These are phyloP conservation scores for Troides aeacus DNA, from an alignment of 2,888 invertebrate species.

Conservation along the genomic window DNA sequence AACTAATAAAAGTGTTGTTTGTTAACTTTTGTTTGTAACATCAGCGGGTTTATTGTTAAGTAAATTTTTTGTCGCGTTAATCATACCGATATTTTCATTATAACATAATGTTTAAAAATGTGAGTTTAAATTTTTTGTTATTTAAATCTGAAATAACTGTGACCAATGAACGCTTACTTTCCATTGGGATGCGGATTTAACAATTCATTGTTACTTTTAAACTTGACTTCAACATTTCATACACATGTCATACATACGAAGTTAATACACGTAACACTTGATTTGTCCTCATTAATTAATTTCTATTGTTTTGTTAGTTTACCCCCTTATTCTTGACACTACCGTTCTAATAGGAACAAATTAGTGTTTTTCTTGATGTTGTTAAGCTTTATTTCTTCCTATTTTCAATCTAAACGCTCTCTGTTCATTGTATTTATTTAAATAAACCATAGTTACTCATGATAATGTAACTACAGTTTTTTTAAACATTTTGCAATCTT, in stretches of 20 bases:
- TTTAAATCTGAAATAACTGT: not conserved
- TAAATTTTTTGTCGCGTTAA: not conserved
- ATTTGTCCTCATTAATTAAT: not conserved
- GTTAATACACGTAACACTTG: slow-evolving; percentile 18
- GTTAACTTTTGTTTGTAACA: slow-evolving; percentile 2
- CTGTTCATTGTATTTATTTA: no score
- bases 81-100: not conserved
- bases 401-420: not conserved
- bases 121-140: not conserved
- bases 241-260: slow-evolving; percentile 11
- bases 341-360: slow-evolving; percentile 8
- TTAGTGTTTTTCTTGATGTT: slow-evolving; percentile 25
- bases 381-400: slow-evolving; percentile 12
- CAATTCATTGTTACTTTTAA: slow-evolving; percentile 1
- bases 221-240: not conserved
- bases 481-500: not conserved
- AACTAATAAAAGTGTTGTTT: not conserved
- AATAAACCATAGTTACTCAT: no score
- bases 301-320: slow-evolving; percentile 16
- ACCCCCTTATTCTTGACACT: slow-evolving; percentile 12
- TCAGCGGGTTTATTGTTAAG: not conserved
- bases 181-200: slow-evolving; percentile 10
- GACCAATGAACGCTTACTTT: not conserved
- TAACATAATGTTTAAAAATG: not conserved
- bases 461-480: not conserved